Base-by-base conservation (phyloP, 92 coral and sea anemone genomes). In the Hydrozoanthus gracilis region DNA sequence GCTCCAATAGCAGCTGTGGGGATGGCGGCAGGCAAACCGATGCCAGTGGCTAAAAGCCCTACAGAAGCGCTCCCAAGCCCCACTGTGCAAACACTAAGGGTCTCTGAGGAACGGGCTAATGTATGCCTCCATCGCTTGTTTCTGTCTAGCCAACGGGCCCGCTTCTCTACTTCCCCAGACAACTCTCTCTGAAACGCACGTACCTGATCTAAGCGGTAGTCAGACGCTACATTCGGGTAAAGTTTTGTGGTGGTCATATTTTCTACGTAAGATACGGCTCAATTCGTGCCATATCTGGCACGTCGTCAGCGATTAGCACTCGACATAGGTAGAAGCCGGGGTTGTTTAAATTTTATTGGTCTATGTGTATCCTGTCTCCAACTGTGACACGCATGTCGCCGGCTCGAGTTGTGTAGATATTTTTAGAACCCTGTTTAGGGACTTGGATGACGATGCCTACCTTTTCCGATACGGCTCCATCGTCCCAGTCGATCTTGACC, bases 171-270 rank as follows among this genome's bases (percentile, higher is more conserved):
- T 66, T 66, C 71, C 71, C 71, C 71, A 66, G 71, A 66, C 71
- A 66, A 66, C 71, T 66, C 71, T 66, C 71, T 66, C 71, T 66
- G 71, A 66, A 66, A 66, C 35, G 71, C 71, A 66, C 71, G 71
- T 66, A 66, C 71, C 71, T 66, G 71, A 66, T 66, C 71, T 66
- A 66, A 66, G 39, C 71, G 71, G 71, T 66, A 66, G 71, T 66
- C 71, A 4, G 71, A 4, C 35, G 71, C 71, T 0, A 66, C 2
- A 27, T 2, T 27, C 0, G 35, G 35, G 35, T 27, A 27, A 27
- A 27, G 35, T 2, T 27, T 27, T 14, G 71, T 66, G 39, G 71
- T 14, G 39, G 39, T 14, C 35, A 14, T 4, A 0, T 66, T n/a
- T 52, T 4, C 35, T 15, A 66, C 3, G 6, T 66, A 66, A 66